A percentile compares a stretch with the other conserved stretches of the same genome.
Conservation (phyloP, 2,113 vertebrate genomes). For the Nettapus auritus region DNA sequence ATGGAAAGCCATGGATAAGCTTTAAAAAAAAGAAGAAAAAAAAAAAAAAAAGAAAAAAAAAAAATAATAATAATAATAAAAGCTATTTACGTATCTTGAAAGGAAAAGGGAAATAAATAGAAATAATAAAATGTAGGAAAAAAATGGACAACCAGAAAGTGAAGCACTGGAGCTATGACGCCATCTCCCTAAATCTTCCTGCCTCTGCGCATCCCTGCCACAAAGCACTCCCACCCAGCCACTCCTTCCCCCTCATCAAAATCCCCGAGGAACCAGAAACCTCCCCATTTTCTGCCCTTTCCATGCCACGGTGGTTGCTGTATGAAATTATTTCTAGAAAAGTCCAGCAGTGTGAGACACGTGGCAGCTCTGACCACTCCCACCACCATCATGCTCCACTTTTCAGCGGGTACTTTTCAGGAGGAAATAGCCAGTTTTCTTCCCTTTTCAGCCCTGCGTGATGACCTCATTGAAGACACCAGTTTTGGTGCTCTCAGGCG, state of each 20-base stretch:
- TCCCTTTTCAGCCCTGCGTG: fast-evolving
- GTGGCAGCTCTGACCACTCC: background rate
- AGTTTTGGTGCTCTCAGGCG: background rate
- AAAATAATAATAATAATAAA: background rate
- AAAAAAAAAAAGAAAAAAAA: background rate
- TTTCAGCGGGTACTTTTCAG: background rate
- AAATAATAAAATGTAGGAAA: background rate
- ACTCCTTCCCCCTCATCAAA: background rate
- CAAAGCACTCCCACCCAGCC: too few species aligned
- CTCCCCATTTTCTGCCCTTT: background rate
- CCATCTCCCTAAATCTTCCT: background rate
- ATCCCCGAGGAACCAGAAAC: background rate
- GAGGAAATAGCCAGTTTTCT: background rate
- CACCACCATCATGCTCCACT: background rate
- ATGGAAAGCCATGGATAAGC: background rate
- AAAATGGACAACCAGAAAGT: background rate
- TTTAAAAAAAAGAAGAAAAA: background rate
- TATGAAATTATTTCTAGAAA: background rate
- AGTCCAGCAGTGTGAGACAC: background rate
- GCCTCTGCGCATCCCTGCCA: background rate
- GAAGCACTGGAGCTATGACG: background rate
- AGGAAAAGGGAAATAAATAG: background rate
- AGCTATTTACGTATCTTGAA: background rate
- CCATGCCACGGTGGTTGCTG: background rate
- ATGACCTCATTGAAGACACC: background rate